These are phyloP conservation scores for Augiades crinisus DNA, from an alignment of 2,888 invertebrate species.

Conservation along the genomic window DNA sequence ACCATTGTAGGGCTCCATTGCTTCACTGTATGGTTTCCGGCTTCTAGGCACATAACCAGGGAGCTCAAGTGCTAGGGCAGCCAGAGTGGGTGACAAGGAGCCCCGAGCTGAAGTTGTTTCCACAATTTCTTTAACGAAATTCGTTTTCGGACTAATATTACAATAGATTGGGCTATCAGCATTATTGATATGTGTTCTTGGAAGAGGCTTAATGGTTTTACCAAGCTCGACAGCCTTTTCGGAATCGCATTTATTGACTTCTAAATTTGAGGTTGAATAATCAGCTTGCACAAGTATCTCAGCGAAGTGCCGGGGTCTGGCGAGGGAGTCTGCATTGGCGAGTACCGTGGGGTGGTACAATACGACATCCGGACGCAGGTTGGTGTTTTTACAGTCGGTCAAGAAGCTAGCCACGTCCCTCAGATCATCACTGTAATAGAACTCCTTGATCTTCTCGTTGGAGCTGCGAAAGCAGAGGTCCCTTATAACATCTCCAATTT, in stretches of 20 bases:
- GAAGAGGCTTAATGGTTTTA: conserved; percentile 53
- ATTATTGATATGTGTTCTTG: conserved; percentile 49
- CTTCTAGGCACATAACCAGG: conserved; percentile 73
- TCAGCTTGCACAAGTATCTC: conserved; percentile 52
- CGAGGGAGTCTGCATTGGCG: conserved; percentile 56
- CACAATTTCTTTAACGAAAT: conserved; percentile 37
- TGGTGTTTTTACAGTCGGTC: conserved; percentile 50
- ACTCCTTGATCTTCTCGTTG: conserved; percentile 44
- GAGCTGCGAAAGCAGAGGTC: conserved; percentile 45
- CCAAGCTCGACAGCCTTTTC: conserved; percentile 65
- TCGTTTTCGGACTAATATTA: conserved; percentile 54
- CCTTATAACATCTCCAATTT: conserved; percentile 56
- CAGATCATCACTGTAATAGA: conserved; percentile 65
- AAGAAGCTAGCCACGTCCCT: conserved; percentile 59
- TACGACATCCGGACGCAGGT: conserved; percentile 62
- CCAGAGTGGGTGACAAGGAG: conserved; percentile 66
- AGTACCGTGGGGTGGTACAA: conserved; percentile 74
- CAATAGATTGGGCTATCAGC: conserved; percentile 62
- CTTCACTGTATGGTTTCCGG: conserved; percentile 53
- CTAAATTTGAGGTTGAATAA: conserved; percentile 41
- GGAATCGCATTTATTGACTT: conserved; percentile 68
- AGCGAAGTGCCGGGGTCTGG: conserved; percentile 42
- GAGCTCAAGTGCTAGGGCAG: conserved; percentile 70
- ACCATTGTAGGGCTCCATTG: conserved; percentile 48
- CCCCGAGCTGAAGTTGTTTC: conserved; percentile 39